A percentile compares a stretch with the other conserved stretches of the same genome.
Evolutionary conservation across 2,113 vertebrate genomes (phyloP).

Genomic region (Nibea coibor): DNA sequence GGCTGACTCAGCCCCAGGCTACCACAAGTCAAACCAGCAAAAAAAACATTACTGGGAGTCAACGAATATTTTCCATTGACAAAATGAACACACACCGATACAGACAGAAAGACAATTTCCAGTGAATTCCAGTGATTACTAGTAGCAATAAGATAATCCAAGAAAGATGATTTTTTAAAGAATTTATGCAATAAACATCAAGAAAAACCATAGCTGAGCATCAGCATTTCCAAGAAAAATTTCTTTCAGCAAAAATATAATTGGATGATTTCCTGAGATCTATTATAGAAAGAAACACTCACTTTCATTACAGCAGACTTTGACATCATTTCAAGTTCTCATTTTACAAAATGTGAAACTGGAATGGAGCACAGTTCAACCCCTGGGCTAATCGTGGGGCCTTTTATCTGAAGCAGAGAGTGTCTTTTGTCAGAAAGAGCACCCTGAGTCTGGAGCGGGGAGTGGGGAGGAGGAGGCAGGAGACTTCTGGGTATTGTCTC

Average conservation of each 20-base stretch:
- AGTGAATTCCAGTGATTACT: slow-evolving; percentile 16
- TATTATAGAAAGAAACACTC: slow-evolving; percentile 60
- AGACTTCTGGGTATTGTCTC: slow-evolving; percentile 90
- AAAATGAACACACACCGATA: neutral
- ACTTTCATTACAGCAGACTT: slow-evolving; percentile 76
- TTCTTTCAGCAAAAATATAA: slow-evolving; percentile 56
- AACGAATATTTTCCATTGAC: neutral
- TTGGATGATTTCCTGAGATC: slow-evolving; percentile 65
- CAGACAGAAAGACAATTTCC: neutral
- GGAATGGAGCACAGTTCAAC: slow-evolving; percentile 85
- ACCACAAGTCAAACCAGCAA: too few relatives aligned
- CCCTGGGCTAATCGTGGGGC: slow-evolving; percentile 87
- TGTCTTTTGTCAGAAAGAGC: slow-evolving; percentile 84
- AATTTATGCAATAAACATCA: slow-evolving; percentile 51
- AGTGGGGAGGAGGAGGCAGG: slow-evolving; percentile 33
- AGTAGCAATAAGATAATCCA: slow-evolving; percentile 24
- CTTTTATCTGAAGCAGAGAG: slow-evolving; percentile 88
- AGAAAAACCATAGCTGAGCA: slow-evolving; percentile 44
- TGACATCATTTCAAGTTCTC: slow-evolving; percentile 85
- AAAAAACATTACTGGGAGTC: too few relatives aligned
- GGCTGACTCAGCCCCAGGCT: too few relatives aligned
- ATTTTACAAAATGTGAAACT: slow-evolving; percentile 83
- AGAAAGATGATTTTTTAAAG: slow-evolving; percentile 16
- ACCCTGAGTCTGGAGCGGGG: slow-evolving; percentile 85
- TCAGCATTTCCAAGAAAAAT: slow-evolving; percentile 48